These are phyloP conservation scores for Callopanchax toddi DNA, from an alignment of 2,113 vertebrate genomes.

Conservation along the genomic window DNA sequence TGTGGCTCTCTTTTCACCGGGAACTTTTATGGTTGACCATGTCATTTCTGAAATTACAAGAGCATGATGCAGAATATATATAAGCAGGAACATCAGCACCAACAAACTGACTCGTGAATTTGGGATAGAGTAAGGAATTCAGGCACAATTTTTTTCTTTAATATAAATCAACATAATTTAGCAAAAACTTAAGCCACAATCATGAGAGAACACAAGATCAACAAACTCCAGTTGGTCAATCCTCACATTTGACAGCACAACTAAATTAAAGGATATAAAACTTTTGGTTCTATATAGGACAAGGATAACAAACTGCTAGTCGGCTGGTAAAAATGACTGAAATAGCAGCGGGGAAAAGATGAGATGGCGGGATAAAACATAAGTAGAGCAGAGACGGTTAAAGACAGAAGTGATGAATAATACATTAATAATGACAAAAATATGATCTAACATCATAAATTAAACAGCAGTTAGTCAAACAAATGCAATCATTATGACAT, in stretches of 20 bases:
- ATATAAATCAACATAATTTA: slow-evolving; percentile 19
- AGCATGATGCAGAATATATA: slow-evolving; percentile 54
- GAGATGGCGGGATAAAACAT: slow-evolving; percentile 36
- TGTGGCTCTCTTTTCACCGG: slow-evolving; percentile 28
- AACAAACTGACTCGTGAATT: slow-evolving; percentile 47
- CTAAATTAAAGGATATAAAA: background rate
- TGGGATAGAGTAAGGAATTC: slow-evolving; percentile 41
- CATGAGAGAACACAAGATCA: slow-evolving; percentile 34
- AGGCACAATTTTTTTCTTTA: slow-evolving; percentile 8
- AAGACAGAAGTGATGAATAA: slow-evolving; percentile 67
- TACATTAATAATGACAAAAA: slow-evolving; percentile 64
- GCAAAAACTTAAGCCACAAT: slow-evolving; percentile 23
- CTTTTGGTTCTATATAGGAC: background rate
- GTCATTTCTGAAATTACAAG: slow-evolving; percentile 68
- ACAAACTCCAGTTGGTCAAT: slow-evolving; percentile 38
- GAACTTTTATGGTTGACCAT: slow-evolving; percentile 38
- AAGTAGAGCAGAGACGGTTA: slow-evolving; percentile 35
- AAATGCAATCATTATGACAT: slow-evolving; percentile 66
- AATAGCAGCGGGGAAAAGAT: slow-evolving; percentile 42
- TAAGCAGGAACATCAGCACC: slow-evolving; percentile 25
- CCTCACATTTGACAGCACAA: slow-evolving; percentile 22
- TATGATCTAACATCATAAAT: slow-evolving; percentile 60
- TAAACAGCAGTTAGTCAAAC: slow-evolving; percentile 58
- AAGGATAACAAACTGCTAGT: slow-evolving; percentile 53
- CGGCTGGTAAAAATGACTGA: slow-evolving; percentile 38